phyloP scores from a whole-genome alignment of 2,888 invertebrate species.

The Caenorhabditis plicata region DNA sequence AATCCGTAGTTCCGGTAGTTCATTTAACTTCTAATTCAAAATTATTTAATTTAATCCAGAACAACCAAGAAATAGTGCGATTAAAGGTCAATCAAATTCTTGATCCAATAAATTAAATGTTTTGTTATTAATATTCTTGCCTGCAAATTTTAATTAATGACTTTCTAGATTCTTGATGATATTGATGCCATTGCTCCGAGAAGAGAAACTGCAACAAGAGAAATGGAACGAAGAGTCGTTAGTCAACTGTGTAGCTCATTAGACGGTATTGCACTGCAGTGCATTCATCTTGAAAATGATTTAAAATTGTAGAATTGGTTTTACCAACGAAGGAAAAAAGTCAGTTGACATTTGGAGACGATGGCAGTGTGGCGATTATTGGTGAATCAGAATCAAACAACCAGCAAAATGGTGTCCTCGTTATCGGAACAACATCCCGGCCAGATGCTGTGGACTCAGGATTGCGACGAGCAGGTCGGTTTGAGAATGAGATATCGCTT shows the following conservation, averaged over 20 bases:
- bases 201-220: conserved; percentile 84
- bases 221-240: conserved; percentile 94
- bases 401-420: conserved; percentile 43
- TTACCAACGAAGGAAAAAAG: conserved; percentile 38
- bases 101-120: too few species aligned
- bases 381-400: conserved; percentile 6
- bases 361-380: conserved; percentile 39
- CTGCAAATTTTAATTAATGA: too few species aligned
- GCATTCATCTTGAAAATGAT: neutral
- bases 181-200: conserved; percentile 93
- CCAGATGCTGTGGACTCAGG: conserved; percentile 90
- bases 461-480: conserved; percentile 71
- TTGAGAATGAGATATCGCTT: conserved; percentile 74
- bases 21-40: too few species aligned
- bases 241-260: conserved; percentile 86
- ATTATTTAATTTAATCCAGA: too few species aligned
- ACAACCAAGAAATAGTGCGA: too few species aligned
- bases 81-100: too few species aligned
- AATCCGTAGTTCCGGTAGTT: too few species aligned
- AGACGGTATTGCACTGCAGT: conserved; percentile 73
- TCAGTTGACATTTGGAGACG: conserved; percentile 37
- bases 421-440: conserved; percentile 93
- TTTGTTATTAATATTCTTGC: too few species aligned
- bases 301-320: conserved; percentile 35
- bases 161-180: conserved; percentile 77